These are phyloP conservation scores for Oligia latruncula DNA, from an alignment of 2,888 invertebrate genomes.

Conservation along the genomic window DNA sequence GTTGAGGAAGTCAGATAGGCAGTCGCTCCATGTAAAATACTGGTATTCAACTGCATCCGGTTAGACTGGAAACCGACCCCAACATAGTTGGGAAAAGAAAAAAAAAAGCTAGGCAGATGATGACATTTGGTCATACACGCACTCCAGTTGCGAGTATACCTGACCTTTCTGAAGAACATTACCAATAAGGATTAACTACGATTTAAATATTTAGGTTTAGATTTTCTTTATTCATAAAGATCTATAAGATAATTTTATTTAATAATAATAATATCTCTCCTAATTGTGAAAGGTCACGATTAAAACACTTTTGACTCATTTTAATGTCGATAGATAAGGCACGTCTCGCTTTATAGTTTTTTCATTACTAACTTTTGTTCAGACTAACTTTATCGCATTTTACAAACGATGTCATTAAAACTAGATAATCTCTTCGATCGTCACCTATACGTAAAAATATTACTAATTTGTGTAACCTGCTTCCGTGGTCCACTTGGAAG, in stretches of 20 bases:
- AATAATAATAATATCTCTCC: not conserved
- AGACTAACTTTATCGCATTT: slow-evolving; percentile 1
- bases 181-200: too few species aligned
- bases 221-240: not conserved
- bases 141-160: too few species aligned
- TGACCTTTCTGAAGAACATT: too few species aligned
- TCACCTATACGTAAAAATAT: not conserved
- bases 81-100: too few species aligned
- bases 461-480: not conserved
- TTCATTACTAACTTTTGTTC: slow-evolving; percentile 11
- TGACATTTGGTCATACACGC: too few species aligned
- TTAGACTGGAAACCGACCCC: too few species aligned
- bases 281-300: not conserved
- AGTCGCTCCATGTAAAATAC: too few species aligned
- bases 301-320: not conserved
- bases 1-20: too few species aligned
- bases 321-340: slow-evolving; percentile 19
- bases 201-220: not conserved
- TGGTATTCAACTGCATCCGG: too few species aligned
- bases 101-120: too few species aligned
- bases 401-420: not conserved
- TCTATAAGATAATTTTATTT: too few species aligned
- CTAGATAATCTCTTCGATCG: not conserved
- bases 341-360: slow-evolving; percentile 8
- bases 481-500: not conserved